A percentile compares a stretch with the other conserved stretches of the same genome.
These are phyloP conservation scores for Melanchra persicariae DNA, from an alignment of 2,888 invertebrate genomes.

Conservation along the genomic window DNA sequence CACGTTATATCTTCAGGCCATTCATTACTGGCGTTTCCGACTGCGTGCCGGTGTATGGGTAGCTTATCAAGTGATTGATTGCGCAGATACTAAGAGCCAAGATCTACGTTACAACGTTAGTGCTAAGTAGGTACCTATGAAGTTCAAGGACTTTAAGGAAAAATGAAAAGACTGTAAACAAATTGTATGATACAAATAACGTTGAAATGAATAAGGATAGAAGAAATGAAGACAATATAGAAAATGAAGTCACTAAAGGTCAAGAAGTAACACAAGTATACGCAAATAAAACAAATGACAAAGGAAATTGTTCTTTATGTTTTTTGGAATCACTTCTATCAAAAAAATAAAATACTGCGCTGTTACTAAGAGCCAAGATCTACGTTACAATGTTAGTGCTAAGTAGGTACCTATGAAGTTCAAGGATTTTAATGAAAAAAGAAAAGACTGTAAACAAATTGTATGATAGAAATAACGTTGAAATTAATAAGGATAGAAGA, in stretches of 20 bases:
- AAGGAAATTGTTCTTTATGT: slow-evolving; percentile 9
- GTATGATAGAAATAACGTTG: background rate
- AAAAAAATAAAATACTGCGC: too few relatives aligned
- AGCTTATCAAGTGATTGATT: slow-evolving; percentile 70
- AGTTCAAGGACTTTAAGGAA: slow-evolving; percentile 36
- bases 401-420: slow-evolving; percentile 50
- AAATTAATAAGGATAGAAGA: background rate
- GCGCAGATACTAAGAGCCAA: slow-evolving; percentile 61
- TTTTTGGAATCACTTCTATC: slow-evolving; percentile 21
- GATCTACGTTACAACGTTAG: slow-evolving; percentile 52
- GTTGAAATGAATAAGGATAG: background rate
- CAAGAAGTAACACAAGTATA: slow-evolving; percentile 17
- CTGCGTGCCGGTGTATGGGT: slow-evolving; percentile 66
- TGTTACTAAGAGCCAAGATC: slow-evolving; percentile 62
- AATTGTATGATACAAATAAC: background rate
- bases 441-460: background rate
- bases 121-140: slow-evolving; percentile 43
- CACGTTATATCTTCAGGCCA: slow-evolving; percentile 65
- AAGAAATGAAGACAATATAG: background rate
- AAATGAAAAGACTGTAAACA: background rate
- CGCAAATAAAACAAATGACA: slow-evolving; percentile 26
- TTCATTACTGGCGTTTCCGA: slow-evolving; percentile 67
- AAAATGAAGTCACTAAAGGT: slow-evolving; percentile 1
- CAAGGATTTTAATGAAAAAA: slow-evolving; percentile 15
- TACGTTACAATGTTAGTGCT: slow-evolving; percentile 45